phyloP scores from a whole-genome alignment of 2,113 vertebrate genomes.

The Triplophysa dalaica region DNA sequence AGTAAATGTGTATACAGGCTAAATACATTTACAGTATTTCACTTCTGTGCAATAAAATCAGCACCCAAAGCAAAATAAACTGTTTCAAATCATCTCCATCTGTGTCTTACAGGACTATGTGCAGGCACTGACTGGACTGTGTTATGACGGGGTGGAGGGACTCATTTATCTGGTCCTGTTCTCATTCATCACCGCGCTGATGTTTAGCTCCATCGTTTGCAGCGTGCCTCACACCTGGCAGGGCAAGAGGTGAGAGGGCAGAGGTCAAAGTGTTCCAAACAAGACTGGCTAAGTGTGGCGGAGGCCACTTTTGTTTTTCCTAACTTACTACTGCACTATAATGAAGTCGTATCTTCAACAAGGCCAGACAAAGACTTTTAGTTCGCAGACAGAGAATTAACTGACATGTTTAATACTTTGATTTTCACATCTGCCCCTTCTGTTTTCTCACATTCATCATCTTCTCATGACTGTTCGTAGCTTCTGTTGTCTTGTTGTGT shows the following conservation, averaged over 20 bases:
- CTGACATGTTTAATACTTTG: slow-evolving; percentile 7
- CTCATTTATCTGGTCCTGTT: slow-evolving; percentile 96
- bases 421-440: slow-evolving; percentile 26
- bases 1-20: no score
- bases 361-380: not conserved
- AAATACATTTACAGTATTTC: not conserved
- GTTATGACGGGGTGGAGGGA: slow-evolving; percentile 96
- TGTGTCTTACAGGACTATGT: slow-evolving; percentile 83
- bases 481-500: slow-evolving; percentile 29
- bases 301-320: not conserved
- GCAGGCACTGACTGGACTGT: slow-evolving; percentile 91
- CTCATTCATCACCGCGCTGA: slow-evolving; percentile 95
- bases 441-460: slow-evolving; percentile 25
- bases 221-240: slow-evolving; percentile 96
- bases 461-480: slow-evolving; percentile 21
- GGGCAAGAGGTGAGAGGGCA: slow-evolving; percentile 79
- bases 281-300: not conserved
- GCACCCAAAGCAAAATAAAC: no score
- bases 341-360: no score
- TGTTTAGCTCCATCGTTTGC: slow-evolving; percentile 98
- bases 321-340: not conserved
- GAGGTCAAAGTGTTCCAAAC: not conserved
- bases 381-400: slow-evolving; percentile 12
- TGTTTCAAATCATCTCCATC: not conserved
- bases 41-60: no score